Evolutionary conservation across 2,113 vertebrate genomes (phyloP), one percentile per base, ranked within the genome.

Genomic region (Atrichornis clamosus): DNA sequence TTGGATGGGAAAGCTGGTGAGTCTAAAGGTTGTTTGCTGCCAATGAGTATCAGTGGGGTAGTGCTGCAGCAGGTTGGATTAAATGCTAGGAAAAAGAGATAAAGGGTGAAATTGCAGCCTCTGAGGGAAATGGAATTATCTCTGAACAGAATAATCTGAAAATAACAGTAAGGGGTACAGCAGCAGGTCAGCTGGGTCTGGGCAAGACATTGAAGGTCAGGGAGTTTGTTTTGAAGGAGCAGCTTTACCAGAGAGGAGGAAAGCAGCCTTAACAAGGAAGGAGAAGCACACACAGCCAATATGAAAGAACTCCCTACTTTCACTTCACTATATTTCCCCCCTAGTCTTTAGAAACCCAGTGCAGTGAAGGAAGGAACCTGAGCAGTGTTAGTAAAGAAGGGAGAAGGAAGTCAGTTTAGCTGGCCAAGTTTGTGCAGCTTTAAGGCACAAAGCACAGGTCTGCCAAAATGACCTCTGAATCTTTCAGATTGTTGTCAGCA

Each of bases 281-380:
- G 27, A 87, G 69, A 85, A 70, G 17, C 8, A 52, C 16, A 19
- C 0, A 3, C 0, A 41, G 55, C 20, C 21, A 20, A 24, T 33
- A 60, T 32, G 53, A 75, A 83, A 79, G 15, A 42, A 20, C 28
- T 68, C 39, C 3, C 7, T 55, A 0, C 63, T 79, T 79, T 67
- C 30, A 33, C 35, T 84, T 70, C 8, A 8, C 4, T 42, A 0
- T 37, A 19, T n/a, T 37, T 16, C 8, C 0, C 10, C 3, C 5
- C 9, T 4, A 7, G 18, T n/a, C 44, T 44, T 37, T 60, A 68
- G 26, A 72, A 79, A 76, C 9, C 4, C 3, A 24, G 12, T n/a
- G 35, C 33, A 53, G 23, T 32, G 39, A 55, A 63, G 33, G 52
- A 79, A 70, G 24, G 35, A 37, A 84, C 7, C 9, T n/a, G 27